Conservation (phyloP, 2,797 vertebrate species). For the Allobates femoralis region DNA sequence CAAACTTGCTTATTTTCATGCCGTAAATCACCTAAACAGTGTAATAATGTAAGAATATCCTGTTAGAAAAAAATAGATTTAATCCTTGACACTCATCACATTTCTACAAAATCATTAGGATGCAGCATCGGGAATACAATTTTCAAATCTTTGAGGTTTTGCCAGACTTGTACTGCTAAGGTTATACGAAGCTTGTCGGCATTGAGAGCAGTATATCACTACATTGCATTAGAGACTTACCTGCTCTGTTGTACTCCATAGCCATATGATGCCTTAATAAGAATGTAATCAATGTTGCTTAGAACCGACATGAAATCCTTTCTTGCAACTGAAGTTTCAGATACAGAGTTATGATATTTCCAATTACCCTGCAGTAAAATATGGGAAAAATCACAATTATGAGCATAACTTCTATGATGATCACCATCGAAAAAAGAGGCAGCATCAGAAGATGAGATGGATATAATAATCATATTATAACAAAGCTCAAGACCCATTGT, state of each 20-base stretch:
- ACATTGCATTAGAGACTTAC: slow-evolving; percentile 69
- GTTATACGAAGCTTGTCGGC: neutral
- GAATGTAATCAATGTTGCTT: slow-evolving; percentile 85
- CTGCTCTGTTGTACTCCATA: slow-evolving; percentile 90
- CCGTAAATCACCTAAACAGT: too few species aligned
- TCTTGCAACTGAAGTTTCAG: slow-evolving; percentile 81
- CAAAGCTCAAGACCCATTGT: too few species aligned
- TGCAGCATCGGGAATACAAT: too few species aligned
- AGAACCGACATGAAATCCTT: slow-evolving; percentile 91
- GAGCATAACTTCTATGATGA: neutral
- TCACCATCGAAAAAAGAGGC: neutral
- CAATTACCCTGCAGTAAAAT: slow-evolving; percentile 81
- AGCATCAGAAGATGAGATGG: neutral
- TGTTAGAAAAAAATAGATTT: too few species aligned
- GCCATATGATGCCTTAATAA: slow-evolving; percentile 91
- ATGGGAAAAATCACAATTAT: neutral
- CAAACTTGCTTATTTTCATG: too few species aligned
- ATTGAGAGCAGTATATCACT: neutral
- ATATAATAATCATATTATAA: too few species aligned
- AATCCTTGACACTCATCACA: too few species aligned
- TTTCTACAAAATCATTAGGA: too few species aligned
- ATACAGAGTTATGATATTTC: slow-evolving; percentile 93
- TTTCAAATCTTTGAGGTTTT: neutral
- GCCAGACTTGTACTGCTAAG: neutral
- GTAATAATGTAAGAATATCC: too few species aligned